These are phyloP conservation scores for Anisognathus igniventris DNA, from an alignment of 2,797 vertebrate species.

Conservation along the genomic window DNA sequence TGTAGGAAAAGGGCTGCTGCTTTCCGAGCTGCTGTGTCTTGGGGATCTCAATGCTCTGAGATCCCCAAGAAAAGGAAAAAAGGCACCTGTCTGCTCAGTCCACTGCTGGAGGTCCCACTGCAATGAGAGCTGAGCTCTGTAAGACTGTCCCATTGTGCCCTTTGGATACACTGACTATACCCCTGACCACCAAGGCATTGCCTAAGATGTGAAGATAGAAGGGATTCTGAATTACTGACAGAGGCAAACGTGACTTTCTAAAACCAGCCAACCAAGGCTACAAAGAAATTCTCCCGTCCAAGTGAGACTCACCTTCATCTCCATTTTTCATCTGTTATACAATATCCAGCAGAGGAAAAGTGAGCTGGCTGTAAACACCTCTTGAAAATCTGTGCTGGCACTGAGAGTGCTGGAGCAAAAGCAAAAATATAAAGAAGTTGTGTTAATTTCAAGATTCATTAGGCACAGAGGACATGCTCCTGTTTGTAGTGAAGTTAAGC, in stretches of 20 bases:
- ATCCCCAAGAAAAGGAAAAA: not conserved
- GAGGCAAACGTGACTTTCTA: not conserved
- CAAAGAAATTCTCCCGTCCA: not conserved
- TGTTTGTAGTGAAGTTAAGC: not conserved
- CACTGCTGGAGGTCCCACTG: not conserved
- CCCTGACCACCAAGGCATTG: not conserved
- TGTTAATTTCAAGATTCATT: slow-evolving; percentile 55
- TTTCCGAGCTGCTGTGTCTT: not conserved
- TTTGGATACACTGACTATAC: not conserved
- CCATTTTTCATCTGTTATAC: not conserved
- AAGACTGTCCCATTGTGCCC: not conserved
- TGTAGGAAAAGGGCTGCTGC: not conserved
- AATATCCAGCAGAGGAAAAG: not conserved
- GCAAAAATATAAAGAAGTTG: slow-evolving; percentile 24
- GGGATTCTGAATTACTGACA: not conserved
- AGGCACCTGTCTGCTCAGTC: not conserved
- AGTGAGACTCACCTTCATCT: not conserved
- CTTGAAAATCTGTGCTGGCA: not conserved
- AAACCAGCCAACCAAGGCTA: not conserved
- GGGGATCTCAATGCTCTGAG: not conserved
- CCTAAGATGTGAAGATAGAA: not conserved
- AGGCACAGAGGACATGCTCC: not conserved
- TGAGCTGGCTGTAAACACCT: not conserved
- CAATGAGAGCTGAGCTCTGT: not conserved
- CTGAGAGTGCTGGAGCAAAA: not conserved